Percentiles rank a stretch among this genome's conserved stretches.
These are phyloP conservation scores for Eulemur coronatus DNA, from an alignment of 2,797 vertebrate species.

Conservation along the genomic window DNA sequence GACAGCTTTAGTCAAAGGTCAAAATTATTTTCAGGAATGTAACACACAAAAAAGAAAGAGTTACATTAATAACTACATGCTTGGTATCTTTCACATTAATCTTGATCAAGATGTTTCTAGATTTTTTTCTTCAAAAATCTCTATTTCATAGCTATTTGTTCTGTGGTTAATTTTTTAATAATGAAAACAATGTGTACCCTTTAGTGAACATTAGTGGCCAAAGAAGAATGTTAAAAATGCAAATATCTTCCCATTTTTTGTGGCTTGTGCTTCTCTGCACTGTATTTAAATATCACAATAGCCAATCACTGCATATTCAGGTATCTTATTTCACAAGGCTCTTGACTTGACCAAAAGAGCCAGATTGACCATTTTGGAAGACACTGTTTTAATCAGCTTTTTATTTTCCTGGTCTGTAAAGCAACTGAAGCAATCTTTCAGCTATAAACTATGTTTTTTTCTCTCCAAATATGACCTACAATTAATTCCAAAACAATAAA, in stretches of 20 bases:
- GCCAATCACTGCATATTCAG: background rate
- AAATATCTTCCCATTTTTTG: background rate
- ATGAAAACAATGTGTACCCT: background rate
- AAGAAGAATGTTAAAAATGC: background rate
- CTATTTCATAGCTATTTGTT: background rate
- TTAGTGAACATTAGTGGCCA: background rate
- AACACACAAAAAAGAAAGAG: constrained; percentile 62
- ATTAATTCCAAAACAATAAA: background rate
- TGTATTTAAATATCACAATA: background rate
- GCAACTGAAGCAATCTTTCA: constrained; percentile 6
- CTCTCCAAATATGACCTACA: background rate
- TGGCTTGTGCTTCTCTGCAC: background rate
- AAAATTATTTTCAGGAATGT: constrained; percentile 74
- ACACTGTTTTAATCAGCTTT: constrained; percentile 2
- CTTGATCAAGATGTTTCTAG: background rate
- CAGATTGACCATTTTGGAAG: background rate
- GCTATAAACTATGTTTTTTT: background rate
- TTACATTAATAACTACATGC: background rate
- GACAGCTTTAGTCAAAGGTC: constrained; percentile 50
- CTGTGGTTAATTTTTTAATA: background rate
- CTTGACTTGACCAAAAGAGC: background rate
- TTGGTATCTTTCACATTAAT: background rate
- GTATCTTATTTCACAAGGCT: background rate
- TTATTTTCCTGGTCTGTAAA: background rate
- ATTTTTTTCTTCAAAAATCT: background rate